Conservation (phyloP, 2,888 invertebrate genomes). For the Drosophila paracracens region DNA sequence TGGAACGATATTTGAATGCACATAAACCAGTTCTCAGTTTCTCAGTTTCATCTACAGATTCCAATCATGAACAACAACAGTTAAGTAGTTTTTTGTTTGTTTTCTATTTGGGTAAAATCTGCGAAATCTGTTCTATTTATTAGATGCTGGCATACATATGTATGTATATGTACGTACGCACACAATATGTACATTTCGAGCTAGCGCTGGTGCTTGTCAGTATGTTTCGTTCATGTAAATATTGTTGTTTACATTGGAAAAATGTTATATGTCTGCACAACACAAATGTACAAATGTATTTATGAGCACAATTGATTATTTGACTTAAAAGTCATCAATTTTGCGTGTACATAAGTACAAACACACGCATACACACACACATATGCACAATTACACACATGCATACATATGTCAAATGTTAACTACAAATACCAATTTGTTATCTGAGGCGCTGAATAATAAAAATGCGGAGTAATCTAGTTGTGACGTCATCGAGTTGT, state of each 20-base stretch:
- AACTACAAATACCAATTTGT: background rate
- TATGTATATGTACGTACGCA: background rate
- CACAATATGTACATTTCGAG: background rate
- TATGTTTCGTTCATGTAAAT: slow-evolving; percentile 6
- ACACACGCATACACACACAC: background rate
- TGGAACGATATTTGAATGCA: background rate
- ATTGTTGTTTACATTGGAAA: slow-evolving; percentile 23
- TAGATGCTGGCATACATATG: background rate
- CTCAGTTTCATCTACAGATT: background rate
- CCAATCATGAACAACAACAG: background rate
- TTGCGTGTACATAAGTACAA: background rate
- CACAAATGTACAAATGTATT: background rate
- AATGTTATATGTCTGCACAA: background rate
- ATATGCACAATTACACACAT: background rate
- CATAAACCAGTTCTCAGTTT: background rate
- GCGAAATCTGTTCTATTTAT: background rate
- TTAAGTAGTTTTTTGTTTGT: background rate
- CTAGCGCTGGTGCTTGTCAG: background rate
- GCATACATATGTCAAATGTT: background rate
- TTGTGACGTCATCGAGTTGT: slow-evolving; percentile 31
- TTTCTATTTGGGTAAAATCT: background rate
- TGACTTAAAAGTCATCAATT: background rate
- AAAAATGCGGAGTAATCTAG: slow-evolving; percentile 1
- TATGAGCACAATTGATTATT: background rate
- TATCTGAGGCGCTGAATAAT: background rate